Evolutionary conservation across 2,797 vertebrate genomes (phyloP).

Genomic region (Gorsachius magnificus): DNA sequence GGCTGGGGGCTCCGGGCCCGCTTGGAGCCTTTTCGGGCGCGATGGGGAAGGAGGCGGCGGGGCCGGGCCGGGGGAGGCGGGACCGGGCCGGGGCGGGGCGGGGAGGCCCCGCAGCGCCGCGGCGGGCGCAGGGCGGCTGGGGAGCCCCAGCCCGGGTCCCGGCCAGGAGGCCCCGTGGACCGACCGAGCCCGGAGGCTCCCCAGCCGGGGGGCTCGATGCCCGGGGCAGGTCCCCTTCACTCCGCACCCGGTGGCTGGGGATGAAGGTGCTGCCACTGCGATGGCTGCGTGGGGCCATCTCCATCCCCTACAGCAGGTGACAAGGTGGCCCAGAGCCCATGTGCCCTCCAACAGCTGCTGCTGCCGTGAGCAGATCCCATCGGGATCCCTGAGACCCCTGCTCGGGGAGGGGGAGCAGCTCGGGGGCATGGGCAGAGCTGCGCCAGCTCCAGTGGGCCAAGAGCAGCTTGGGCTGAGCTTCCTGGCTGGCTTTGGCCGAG

Average conservation of each 20-base stretch:
- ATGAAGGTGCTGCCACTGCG: background rate
- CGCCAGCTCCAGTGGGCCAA: rapidly evolving
- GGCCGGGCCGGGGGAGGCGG: background rate
- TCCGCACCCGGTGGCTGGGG: background rate
- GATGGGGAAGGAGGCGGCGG: background rate
- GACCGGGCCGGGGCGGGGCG: background rate
- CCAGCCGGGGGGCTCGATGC: background rate
- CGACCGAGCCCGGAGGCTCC: background rate
- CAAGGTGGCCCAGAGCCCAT: background rate
- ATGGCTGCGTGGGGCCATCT: background rate
- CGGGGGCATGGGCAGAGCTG: background rate
- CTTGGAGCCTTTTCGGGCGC: background rate
- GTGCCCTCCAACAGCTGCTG: background rate
- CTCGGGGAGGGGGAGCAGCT: background rate
- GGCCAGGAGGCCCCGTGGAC: background rate
- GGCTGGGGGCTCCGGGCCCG: background rate
- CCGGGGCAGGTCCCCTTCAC: background rate
- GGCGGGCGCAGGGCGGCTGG: background rate
- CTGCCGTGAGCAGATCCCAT: background rate
- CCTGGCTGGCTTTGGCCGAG: background rate
- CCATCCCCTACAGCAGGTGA: background rate
- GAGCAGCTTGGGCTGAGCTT: background rate
- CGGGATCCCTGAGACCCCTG: background rate
- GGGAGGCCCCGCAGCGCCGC: background rate
- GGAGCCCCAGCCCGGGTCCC: background rate